phyloP scores from a whole-genome alignment of 2,113 vertebrate genomes.

The Podarcis raffonei region DNA sequence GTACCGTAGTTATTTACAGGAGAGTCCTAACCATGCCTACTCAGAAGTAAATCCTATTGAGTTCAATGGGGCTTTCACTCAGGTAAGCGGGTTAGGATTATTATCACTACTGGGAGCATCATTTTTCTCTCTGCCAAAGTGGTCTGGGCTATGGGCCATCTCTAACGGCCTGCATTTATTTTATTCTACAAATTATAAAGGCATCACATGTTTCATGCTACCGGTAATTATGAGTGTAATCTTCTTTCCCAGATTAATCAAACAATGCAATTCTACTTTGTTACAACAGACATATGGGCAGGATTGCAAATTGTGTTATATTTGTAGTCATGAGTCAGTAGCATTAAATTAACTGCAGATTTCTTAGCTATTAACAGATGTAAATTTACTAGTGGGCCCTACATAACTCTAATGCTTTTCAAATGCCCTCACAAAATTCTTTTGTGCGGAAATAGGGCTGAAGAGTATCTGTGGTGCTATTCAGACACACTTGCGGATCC shows the following conservation, averaged over 20 bases:
- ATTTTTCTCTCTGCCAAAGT: not conserved
- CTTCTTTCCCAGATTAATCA: not conserved
- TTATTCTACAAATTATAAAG: not conserved
- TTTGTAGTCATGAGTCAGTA: not conserved
- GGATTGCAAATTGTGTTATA: constrained; percentile 16
- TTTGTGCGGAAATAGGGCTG: not conserved
- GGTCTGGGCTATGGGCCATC: not conserved
- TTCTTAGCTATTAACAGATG: not conserved
- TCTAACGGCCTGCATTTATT: not conserved
- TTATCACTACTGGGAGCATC: not conserved
- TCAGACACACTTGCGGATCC: not conserved
- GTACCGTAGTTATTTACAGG: too few species aligned
- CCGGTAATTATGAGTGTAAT: not conserved
- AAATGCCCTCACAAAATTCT: constrained; percentile 1
- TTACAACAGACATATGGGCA: not conserved
- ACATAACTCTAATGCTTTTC: constrained; percentile 6
- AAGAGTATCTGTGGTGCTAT: not conserved
- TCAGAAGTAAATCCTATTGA: too few species aligned
- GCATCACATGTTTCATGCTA: not conserved
- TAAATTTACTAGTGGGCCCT: not conserved
- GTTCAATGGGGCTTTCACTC: too few species aligned
- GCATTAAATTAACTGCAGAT: constrained; percentile 1
- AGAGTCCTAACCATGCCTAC: too few species aligned
- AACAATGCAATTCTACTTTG: not conserved
- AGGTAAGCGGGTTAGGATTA: not conserved